These are phyloP conservation scores for Julus scandinavius DNA, from an alignment of 2,888 invertebrate species.

Conservation along the genomic window DNA sequence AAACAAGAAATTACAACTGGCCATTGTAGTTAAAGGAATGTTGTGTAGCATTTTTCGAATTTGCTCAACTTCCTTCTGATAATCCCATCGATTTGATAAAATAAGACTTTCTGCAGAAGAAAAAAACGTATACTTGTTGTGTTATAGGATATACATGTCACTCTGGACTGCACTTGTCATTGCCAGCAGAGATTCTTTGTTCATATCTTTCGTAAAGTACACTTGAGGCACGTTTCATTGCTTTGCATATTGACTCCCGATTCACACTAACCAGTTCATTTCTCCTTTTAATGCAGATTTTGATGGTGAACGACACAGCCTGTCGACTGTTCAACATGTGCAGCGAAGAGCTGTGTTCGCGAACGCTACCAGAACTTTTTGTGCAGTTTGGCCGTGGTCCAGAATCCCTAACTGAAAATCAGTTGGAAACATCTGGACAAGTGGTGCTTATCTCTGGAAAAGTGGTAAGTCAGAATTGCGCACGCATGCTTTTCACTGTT, in stretches of 20 bases:
- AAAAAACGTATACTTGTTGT: too few relatives aligned
- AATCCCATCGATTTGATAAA: too few relatives aligned
- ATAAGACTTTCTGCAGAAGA: too few relatives aligned
- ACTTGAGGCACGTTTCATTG: too few relatives aligned
- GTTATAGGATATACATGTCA: too few relatives aligned
- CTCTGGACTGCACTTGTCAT: neutral
- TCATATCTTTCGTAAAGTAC: neutral
- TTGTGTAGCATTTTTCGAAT: too few relatives aligned
- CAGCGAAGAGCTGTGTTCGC: constrained; percentile 68
- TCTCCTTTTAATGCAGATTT: constrained; percentile 68
- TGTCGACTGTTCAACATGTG: constrained; percentile 67
- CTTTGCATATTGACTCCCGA: constrained; percentile 35
- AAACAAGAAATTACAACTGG: too few relatives aligned
- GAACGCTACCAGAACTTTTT: constrained; percentile 65
- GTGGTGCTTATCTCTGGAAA: constrained; percentile 74
- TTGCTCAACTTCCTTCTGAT: too few relatives aligned
- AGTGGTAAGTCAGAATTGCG: constrained; percentile 66
- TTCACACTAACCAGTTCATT: constrained; percentile 59
- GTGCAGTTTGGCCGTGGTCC: constrained; percentile 63
- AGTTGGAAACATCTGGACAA: constrained; percentile 69
- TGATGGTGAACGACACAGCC: constrained; percentile 76
- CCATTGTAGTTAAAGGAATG: too few relatives aligned
- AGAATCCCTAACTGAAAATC: constrained; percentile 64
- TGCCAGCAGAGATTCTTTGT: neutral
- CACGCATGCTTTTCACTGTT: neutral